Base-by-base conservation (phyloP, 2,888 invertebrate genomes). In the Dendrolimus houi region DNA sequence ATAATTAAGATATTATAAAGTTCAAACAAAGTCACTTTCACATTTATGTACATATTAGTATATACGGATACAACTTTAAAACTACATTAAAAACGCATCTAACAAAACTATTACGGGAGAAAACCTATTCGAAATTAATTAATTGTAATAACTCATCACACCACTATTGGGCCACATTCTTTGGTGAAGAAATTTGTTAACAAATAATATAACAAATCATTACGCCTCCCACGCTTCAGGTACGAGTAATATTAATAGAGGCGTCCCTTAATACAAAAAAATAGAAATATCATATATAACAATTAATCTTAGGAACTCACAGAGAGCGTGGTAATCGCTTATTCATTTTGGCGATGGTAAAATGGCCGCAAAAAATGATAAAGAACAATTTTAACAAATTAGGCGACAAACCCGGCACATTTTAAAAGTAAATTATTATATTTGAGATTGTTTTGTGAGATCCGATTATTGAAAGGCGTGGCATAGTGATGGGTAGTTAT, bases 381-480 rank as follows among this genome's bases (percentile, higher is more conserved):
- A 64, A 69, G 71, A 72, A 77, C 72, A 82, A 85, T 83, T 82
- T 84, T 79, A 82, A 87, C 86, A 84, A 85, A 87, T 87, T 86
- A 84, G 82, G 87, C 87, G 87, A 88, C 87, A 88, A 85, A 86
- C 72, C 81, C 77, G 76, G 68, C 87, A 85, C 85, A 71, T 87
- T 85, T 81, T 70, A 71, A 70, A 71, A 66, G 69, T 75, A 79
- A 84, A 83, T 81, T 78, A 81, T 78, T 73, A 75, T 79, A 72
- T 79, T 83, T 77, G 72, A 74, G 68, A 75, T 74, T 77, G 79
- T 79, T 81, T 74, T 77, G 74, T 77, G 70, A 73, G 71, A 62
- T 70, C 67, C 71, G 69, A 72, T 80, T 81, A 81, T 83, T 80
- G 73, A 81, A 63, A 69, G 80, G 75, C 74, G 77, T 69, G 71